Evolutionary conservation across 2,113 vertebrate genomes (phyloP).

Genomic region (Eurypyga helias): DNA sequence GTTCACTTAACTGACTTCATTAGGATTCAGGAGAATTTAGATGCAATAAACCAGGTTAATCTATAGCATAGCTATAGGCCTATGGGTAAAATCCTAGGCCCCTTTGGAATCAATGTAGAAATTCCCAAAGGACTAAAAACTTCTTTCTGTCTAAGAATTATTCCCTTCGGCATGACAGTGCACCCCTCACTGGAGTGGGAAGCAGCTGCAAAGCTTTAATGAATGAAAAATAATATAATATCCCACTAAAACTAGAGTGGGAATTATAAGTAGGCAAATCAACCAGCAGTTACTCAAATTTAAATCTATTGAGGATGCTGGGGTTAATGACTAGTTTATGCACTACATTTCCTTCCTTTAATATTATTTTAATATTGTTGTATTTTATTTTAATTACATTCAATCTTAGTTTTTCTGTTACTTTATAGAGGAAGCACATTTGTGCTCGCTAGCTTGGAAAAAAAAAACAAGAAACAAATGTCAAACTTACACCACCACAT

Average conservation of each 20-base stretch:
- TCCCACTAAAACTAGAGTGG: slow-evolving; percentile 40
- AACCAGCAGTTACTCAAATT: slow-evolving; percentile 54
- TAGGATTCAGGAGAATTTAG: slow-evolving; percentile 12
- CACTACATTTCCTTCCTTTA: slow-evolving; percentile 66
- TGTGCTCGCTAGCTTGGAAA: background rate
- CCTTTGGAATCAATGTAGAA: background rate
- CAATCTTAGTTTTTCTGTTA: slow-evolving; percentile 51
- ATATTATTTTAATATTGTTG: slow-evolving; percentile 70
- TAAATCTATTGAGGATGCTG: slow-evolving; percentile 63
- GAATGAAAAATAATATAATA: slow-evolving; percentile 42
- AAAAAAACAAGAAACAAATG: slow-evolving; percentile 24
- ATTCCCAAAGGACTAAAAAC: background rate
- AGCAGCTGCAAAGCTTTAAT: slow-evolving; percentile 47
- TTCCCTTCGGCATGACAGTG: background rate
- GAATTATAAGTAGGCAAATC: slow-evolving; percentile 62
- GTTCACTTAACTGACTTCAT: background rate
- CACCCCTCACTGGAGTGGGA: slow-evolving; percentile 37
- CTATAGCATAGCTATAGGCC: background rate
- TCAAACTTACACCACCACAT: background rate
- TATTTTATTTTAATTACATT: slow-evolving; percentile 65
- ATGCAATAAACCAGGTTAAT: background rate
- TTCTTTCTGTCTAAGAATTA: background rate
- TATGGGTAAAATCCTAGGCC: background rate
- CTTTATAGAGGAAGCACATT: slow-evolving; percentile 1
- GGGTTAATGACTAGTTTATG: slow-evolving; percentile 68